Evolutionary conservation across 2,113 vertebrate genomes (phyloP).

Genomic region (Daboia siamensis): DNA sequence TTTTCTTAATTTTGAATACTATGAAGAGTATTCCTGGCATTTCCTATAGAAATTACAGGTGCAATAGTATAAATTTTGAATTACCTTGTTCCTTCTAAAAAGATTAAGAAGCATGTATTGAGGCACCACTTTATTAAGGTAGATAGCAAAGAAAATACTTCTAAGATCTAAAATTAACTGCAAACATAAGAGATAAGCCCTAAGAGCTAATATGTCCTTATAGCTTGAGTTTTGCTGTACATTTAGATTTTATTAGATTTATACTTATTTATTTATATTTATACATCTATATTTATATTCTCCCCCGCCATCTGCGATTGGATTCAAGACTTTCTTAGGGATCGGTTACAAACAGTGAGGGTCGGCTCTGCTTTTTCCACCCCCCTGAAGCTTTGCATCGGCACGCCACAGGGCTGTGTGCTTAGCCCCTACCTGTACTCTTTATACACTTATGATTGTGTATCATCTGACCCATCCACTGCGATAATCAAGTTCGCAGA

Average conservation of each 20-base stretch:
- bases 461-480: no score
- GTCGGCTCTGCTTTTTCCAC: no score
- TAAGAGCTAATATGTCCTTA: background rate
- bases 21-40: background rate
- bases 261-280: no score
- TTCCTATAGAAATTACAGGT: background rate
- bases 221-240: background rate
- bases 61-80: background rate
- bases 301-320: no score
- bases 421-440: no score
- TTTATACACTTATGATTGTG: no score
- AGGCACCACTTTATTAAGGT: background rate
- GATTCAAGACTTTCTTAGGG: no score
- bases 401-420: no score
- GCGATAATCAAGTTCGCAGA: no score
- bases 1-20: background rate
- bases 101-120: background rate
- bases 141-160: background rate
- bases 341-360: no score
- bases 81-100: background rate
- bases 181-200: background rate
- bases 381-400: no score
- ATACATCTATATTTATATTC: no score
- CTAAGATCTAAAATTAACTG: background rate
- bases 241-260: background rate